Percentiles rank a stretch among this genome's conserved stretches.
Conservation (phyloP, 2,888 invertebrate genomes). For the Eilema depressum region DNA sequence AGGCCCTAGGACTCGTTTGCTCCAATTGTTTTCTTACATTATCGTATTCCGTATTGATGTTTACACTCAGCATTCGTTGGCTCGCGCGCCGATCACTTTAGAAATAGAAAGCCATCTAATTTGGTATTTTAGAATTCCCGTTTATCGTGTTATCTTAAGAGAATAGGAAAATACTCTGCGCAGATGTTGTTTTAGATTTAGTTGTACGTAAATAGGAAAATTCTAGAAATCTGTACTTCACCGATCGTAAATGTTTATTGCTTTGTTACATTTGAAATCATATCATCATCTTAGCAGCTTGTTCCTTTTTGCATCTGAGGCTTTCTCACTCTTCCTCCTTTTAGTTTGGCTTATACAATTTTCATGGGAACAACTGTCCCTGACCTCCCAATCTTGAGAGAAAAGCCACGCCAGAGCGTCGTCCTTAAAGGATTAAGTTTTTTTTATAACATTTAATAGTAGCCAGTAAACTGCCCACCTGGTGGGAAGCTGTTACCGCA, state of each 20-base stretch:
- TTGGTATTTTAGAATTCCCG: not conserved
- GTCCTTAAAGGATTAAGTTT: too few species aligned
- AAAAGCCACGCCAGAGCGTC: too few species aligned
- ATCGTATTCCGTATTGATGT: not conserved
- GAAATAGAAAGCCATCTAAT: not conserved
- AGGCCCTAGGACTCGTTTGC: too few species aligned
- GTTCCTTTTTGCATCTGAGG: too few species aligned
- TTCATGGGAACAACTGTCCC: too few species aligned
- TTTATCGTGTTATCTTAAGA: not conserved
- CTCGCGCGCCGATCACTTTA: not conserved
- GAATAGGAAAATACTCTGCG: not conserved
- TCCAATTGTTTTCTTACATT: not conserved
- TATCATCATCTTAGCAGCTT: too few species aligned
- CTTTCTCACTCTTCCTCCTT: too few species aligned
- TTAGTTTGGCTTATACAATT: too few species aligned
- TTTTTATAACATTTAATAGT: too few species aligned
- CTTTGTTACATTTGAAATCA: not conserved
- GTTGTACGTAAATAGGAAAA: not conserved
- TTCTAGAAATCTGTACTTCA: not conserved
- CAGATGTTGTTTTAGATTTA: not conserved
- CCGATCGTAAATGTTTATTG: not conserved
- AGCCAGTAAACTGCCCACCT: too few species aligned
- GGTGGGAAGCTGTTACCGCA: too few species aligned
- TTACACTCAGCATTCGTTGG: not conserved
- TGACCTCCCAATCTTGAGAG: too few species aligned